A percentile compares a stretch with the other conserved stretches of the same genome.
Evolutionary conservation across 2,113 vertebrate species (phyloP).

Genomic region (Erythrolamprus reginae): DNA sequence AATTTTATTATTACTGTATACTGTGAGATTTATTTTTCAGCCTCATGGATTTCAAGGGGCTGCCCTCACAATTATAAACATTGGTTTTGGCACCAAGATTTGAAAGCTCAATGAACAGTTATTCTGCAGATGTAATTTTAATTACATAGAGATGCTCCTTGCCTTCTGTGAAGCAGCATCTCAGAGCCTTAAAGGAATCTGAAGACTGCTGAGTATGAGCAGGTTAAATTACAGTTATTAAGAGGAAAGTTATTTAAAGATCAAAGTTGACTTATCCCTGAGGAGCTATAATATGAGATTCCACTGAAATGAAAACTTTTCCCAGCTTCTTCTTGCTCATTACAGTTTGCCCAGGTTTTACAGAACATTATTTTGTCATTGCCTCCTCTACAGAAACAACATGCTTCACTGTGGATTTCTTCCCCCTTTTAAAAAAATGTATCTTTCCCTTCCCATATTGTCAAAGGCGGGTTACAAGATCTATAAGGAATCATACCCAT

Average conservation of each 20-base stretch:
- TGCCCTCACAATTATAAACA: neutral
- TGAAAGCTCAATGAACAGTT: constrained; percentile 37
- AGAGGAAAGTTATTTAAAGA: constrained; percentile 45
- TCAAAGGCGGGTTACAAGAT: neutral
- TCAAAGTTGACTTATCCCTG: constrained; percentile 36
- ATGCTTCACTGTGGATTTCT: neutral
- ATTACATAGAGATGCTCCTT: constrained; percentile 44
- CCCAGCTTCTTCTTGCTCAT: constrained; percentile 9
- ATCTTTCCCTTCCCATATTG: neutral
- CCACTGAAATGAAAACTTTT: constrained; percentile 31
- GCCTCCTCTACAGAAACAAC: neutral
- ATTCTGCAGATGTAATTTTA: constrained; percentile 50
- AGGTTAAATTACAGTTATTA: constrained; percentile 62
- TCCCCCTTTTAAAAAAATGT: neutral
- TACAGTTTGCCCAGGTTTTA: constrained; percentile 5
- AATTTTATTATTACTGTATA: constrained; percentile 13
- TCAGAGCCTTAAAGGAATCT: constrained; percentile 44
- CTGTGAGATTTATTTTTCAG: neutral
- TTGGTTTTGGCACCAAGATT: constrained; percentile 17
- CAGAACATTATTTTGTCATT: neutral
- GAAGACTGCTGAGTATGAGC: constrained; percentile 28
- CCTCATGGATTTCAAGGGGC: neutral
- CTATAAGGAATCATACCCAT: neutral
- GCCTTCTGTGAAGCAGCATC: constrained; percentile 35
- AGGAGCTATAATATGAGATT: constrained; percentile 16